These are phyloP conservation scores for Salvelinus alpinus DNA, from an alignment of 2,113 vertebrate species.

Conservation along the genomic window DNA sequence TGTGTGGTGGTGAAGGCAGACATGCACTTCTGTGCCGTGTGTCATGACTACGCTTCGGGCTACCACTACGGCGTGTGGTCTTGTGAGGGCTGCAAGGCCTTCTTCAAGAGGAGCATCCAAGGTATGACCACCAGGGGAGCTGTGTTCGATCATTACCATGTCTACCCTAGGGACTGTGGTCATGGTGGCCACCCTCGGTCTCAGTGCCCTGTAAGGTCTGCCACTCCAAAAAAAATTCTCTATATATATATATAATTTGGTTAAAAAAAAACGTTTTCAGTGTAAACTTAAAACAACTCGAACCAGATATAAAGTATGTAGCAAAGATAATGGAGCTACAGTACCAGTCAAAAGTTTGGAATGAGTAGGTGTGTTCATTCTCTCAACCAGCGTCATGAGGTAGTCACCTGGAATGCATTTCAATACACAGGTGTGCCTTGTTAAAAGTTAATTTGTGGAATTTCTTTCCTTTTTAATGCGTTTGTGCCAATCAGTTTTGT, in stretches of 20 bases:
- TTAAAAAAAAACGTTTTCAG: not conserved
- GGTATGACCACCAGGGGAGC: constrained; percentile 71
- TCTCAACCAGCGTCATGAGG: no score
- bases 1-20: constrained; percentile 78
- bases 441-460: no score
- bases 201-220: not conserved
- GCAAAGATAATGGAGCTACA: no score
- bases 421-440: no score
- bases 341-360: no score
- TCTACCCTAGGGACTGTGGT: not conserved
- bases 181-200: not conserved
- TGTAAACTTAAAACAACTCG: not conserved
- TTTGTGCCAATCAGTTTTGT: no score
- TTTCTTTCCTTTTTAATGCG: no score
- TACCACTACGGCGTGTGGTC: constrained; percentile 97
- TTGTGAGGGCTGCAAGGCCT: constrained; percentile 95
- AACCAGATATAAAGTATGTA: no score
- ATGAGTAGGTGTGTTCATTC: no score
- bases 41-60: constrained; percentile 91
- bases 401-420: no score
- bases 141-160: not conserved
- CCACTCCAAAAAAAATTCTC: no score
- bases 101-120: constrained; percentile 97
- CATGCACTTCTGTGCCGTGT: constrained; percentile 92
- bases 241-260: not conserved